Evolutionary conservation across 2,113 vertebrate species (phyloP).

Genomic region (Callionymus lyra): DNA sequence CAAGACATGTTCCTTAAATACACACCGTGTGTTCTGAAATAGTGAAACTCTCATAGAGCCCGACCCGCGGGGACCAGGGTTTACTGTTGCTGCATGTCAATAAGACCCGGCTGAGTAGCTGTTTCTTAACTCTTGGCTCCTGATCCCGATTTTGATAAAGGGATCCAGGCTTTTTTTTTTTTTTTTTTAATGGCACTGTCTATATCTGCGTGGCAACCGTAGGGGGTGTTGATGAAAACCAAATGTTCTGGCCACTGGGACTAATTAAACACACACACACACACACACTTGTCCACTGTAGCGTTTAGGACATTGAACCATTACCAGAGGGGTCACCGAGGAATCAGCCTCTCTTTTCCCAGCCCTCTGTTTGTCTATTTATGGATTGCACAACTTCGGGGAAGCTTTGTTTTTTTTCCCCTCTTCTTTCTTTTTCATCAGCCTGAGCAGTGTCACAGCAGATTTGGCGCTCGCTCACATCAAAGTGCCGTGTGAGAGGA

Average conservation of each 20-base stretch:
- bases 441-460: constrained; percentile 45
- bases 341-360: constrained; percentile 24
- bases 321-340: constrained; percentile 55
- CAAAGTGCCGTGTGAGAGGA: constrained; percentile 58
- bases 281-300: constrained; percentile 21
- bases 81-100: no score
- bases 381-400: constrained; percentile 63
- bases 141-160: constrained; percentile 38
- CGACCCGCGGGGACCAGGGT: constrained; percentile 14
- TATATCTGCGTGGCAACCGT: constrained; percentile 40
- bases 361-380: constrained; percentile 58
- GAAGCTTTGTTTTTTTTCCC: constrained; percentile 23
- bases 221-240: constrained; percentile 63
- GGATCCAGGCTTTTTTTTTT: constrained; percentile 31
- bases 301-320: constrained; percentile 52
- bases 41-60: constrained; percentile 24
- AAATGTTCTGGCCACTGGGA: constrained; percentile 61
- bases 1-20: constrained; percentile 47
- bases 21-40: constrained; percentile 29
- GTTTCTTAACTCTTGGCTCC: constrained; percentile 45
- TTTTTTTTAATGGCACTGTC: constrained; percentile 32
- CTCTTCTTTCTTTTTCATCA: constrained; percentile 24
- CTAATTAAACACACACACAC: constrained; percentile 56
- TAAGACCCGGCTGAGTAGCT: no score
- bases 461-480: constrained; percentile 56